Evolutionary conservation across 2,113 vertebrate genomes (phyloP).

Genomic region (Nothoprocta perdicaria): DNA sequence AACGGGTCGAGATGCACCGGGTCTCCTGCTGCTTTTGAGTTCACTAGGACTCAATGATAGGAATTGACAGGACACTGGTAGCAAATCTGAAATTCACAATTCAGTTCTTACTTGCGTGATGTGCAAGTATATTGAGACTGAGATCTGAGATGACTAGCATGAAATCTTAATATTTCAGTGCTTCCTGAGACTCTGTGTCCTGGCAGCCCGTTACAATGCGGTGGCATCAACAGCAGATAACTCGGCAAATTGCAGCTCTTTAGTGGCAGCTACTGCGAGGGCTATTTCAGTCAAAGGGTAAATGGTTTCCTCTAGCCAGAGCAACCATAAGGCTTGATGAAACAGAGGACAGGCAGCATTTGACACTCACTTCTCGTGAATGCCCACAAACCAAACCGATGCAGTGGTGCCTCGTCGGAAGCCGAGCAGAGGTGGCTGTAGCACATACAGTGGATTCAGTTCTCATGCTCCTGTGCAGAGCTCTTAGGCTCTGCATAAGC

Average conservation of each 20-base stretch:
- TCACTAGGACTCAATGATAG: background rate
- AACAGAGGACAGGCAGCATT: background rate
- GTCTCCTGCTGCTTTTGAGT: background rate
- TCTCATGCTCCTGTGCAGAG: background rate
- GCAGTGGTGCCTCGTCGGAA: background rate
- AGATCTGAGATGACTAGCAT: background rate
- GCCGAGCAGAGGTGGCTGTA: accelerated
- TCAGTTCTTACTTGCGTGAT: background rate
- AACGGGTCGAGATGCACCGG: background rate
- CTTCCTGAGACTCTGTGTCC: background rate
- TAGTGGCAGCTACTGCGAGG: background rate
- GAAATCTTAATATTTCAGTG: background rate
- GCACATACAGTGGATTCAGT: background rate
- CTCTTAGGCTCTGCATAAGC: background rate
- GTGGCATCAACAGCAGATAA: background rate
- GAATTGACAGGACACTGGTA: background rate
- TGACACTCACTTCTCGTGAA: background rate
- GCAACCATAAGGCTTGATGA: background rate
- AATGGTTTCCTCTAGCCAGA: background rate
- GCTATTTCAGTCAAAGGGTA: background rate
- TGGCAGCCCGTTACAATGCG: background rate
- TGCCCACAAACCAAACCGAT: background rate
- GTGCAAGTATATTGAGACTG: background rate
- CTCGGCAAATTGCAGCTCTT: background rate
- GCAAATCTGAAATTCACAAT: background rate